phyloP scores from a whole-genome alignment of 92 coral and sea anemone species.

The Scolanthus callimorphus region DNA sequence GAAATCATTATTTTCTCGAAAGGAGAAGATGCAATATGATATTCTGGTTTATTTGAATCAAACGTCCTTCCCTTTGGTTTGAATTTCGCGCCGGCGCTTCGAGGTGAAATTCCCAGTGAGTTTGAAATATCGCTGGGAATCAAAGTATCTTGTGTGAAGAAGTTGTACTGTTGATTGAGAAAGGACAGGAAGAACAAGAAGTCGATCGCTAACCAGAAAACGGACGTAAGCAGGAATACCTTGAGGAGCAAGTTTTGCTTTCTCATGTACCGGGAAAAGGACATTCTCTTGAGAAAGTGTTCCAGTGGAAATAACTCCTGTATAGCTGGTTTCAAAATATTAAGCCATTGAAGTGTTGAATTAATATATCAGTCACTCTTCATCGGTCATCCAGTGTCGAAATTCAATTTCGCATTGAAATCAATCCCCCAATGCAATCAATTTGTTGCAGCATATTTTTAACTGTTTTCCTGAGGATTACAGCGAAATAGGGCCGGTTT shows the following conservation, averaged over 20 bases:
- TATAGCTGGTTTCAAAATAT: no score
- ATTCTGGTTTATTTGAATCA: neutral
- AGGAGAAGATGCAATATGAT: neutral
- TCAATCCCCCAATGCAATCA: no score
- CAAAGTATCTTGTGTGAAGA: slow-evolving; percentile 54
- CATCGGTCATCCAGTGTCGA: no score
- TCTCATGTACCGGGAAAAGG: slow-evolving; percentile 27
- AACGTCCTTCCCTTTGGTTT: neutral
- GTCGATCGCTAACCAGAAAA: slow-evolving; percentile 83
- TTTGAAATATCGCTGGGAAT: slow-evolving; percentile 20
- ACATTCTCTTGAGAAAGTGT: no score
- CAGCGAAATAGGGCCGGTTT: no score
- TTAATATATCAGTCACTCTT: no score
- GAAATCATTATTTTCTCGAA: slow-evolving; percentile 22
- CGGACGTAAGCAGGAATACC: slow-evolving; percentile 66
- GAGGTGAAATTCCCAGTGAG: neutral
- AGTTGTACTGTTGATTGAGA: slow-evolving; percentile 56
- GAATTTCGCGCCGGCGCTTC: neutral
- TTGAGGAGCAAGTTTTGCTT: slow-evolving; percentile 67
- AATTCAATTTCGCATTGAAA: no score
- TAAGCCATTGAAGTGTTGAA: no score
- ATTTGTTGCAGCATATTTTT: no score
- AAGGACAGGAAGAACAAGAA: slow-evolving; percentile 53
- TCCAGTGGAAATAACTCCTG: no score
- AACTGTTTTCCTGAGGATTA: no score